Evolutionary conservation across 1,140 invertebrate species (phyloP).

Genomic region (Cardiocondyla obscurior): DNA sequence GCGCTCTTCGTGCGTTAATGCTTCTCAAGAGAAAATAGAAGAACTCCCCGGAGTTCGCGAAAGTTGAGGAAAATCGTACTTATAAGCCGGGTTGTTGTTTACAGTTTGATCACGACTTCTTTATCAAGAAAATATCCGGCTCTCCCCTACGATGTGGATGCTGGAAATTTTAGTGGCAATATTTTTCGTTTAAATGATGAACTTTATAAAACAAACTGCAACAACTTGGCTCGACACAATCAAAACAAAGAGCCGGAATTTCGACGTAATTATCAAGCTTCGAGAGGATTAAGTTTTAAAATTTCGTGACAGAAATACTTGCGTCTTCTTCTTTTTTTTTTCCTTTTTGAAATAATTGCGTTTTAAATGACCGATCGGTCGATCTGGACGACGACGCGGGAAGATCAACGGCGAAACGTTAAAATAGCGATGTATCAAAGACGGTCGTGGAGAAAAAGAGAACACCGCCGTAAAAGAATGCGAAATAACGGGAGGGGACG

Average conservation of each 20-base stretch:
- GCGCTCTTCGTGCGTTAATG: constrained; percentile 2
- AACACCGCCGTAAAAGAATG: background rate
- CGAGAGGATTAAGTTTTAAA: background rate
- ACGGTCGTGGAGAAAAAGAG: background rate
- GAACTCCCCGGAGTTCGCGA: constrained; percentile 12
- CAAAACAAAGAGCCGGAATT: background rate
- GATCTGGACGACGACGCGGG: no score
- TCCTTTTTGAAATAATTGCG: background rate
- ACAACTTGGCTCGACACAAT: background rate
- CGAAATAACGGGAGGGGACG: constrained; percentile 3
- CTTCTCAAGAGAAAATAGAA: constrained; percentile 33
- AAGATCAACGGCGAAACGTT: background rate
- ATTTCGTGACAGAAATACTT: background rate
- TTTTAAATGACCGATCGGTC: background rate
- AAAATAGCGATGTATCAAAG: constrained; percentile 35
- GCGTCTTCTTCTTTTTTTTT: background rate
- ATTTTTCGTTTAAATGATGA: constrained; percentile 9
- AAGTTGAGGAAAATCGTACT: constrained; percentile 46
- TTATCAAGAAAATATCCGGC: constrained; percentile 12
- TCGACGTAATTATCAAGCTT: constrained; percentile 10
- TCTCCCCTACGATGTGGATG: constrained; percentile 16
- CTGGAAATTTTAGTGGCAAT: constrained; percentile 5
- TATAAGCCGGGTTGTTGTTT: constrained; percentile 32
- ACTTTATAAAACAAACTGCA: constrained; percentile 13
- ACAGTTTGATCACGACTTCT: constrained; percentile 34